A percentile compares a stretch with the other conserved stretches of the same genome.
phyloP scores from a whole-genome alignment of 1,140 invertebrate species.

The Pentalonia nigronervosa region DNA sequence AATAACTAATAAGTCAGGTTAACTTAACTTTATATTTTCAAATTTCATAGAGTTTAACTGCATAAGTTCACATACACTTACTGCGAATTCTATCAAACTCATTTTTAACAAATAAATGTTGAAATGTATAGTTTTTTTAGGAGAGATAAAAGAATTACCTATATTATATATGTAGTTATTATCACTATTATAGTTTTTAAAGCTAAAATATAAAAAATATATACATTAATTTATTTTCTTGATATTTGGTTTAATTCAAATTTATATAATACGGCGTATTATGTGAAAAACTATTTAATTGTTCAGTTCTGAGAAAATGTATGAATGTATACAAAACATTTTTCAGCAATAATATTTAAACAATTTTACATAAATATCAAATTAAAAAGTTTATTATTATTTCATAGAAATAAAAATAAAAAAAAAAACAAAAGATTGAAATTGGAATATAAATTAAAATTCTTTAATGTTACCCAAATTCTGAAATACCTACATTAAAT shows the following conservation, averaged over 20 bases:
- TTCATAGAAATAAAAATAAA: too few relatives aligned
- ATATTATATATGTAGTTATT: not conserved
- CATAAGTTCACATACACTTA: not conserved
- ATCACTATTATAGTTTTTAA: not conserved
- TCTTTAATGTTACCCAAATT: not conserved
- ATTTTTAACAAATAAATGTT: not conserved
- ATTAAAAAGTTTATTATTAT: not conserved
- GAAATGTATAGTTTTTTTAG: not conserved
- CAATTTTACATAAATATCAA: not conserved
- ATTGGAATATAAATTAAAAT: constrained; percentile 10
- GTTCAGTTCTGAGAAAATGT: not conserved
- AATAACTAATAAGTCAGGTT: not conserved
- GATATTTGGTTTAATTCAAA: not conserved
- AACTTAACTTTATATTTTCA: not conserved
- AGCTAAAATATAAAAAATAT: constrained; percentile 12
- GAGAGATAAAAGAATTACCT: not conserved
- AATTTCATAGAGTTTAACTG: not conserved
- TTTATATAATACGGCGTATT: not conserved
- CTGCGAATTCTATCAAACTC: not conserved
- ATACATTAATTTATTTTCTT: not conserved
- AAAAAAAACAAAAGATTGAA: not conserved
- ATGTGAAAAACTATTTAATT: not conserved
- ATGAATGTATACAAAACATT: not conserved
- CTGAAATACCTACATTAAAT: not conserved
- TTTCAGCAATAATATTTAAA: not conserved